A percentile compares a stretch with the other conserved stretches of the same genome.
Evolutionary conservation across 1,140 invertebrate species (phyloP).

Genomic region (Bombus pyrosoma): DNA sequence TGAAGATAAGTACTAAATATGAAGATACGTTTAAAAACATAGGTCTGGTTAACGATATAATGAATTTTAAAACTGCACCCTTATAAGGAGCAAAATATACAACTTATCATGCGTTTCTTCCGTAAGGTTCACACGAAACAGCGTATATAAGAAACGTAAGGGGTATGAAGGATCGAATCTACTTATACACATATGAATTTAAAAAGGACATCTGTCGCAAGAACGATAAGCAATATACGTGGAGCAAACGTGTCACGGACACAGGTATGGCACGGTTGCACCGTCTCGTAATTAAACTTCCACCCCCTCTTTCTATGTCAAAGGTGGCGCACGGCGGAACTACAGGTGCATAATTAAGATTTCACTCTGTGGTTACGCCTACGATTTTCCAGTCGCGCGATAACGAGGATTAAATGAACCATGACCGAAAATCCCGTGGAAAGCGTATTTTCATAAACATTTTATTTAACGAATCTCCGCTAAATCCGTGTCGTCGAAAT

Average conservation of each 20-base stretch:
- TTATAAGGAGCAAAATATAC: too few relatives aligned
- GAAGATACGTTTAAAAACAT: too few relatives aligned
- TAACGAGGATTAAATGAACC: conserved; percentile 42
- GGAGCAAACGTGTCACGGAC: not conserved
- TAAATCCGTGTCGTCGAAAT: not conserved
- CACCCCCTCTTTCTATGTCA: conserved; percentile 18
- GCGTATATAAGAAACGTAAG: not conserved
- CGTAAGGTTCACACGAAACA: too few relatives aligned
- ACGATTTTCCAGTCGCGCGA: conserved; percentile 34
- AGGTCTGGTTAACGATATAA: too few relatives aligned
- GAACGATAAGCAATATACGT: not conserved
- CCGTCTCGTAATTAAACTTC: conserved; percentile 37
- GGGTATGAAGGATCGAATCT: not conserved
- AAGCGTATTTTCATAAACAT: not conserved
- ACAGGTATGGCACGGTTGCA: too few relatives aligned
- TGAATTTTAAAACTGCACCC: too few relatives aligned
- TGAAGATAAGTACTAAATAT: too few relatives aligned
- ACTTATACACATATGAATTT: not conserved
- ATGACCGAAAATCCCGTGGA: not conserved
- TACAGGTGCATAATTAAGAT: conserved; percentile 52
- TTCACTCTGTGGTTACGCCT: conserved; percentile 1
- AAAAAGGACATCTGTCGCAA: not conserved
- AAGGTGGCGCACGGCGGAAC: conserved; percentile 17
- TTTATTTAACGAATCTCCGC: not conserved
- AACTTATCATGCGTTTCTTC: too few relatives aligned